Base-by-base conservation (phyloP, 2,113 vertebrate species). In the Sterrhoptilus dennistouni region DNA sequence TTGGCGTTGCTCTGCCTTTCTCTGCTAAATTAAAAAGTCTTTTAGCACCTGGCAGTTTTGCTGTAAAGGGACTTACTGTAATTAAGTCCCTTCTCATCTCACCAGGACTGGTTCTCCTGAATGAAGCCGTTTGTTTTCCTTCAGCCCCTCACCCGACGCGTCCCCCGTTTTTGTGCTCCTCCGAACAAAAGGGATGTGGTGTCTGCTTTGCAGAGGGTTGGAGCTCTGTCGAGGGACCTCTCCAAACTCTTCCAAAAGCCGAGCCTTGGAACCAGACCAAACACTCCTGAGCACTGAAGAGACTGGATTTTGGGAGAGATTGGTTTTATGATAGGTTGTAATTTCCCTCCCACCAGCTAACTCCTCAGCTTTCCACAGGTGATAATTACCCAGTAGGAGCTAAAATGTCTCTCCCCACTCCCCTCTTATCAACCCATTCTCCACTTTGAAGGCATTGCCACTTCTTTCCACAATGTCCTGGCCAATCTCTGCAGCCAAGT, bases 21-120 rank as follows among this genome's bases (percentile, higher is more conserved):
- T 86, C 85, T 90, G 80, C 44, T 87, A 82, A 93, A 96, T 95
- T 94, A 95, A 93, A 96, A 81, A 93, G 44, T 93, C 85, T 90
- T 92, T 92, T 87, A 94, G 80, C 90, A 97, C 90, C 96, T 94
- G 93, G 93, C 90, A 72, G 90, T 82, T 95, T 38, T 87, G 69
- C 83, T 87, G 82, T 31, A 71, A 81, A 93, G 50, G 61, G 80
- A 82, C 80, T 94, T 82, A 49, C 4, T 81, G 88, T 94, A 94
- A 96, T 96, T 86, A 92, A 96, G 93, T 78, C 92, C 47, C 69
- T 92, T 90, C 76, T 90, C 88, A 42, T 90, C 85, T 96, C 78
- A 8, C 42, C 63, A 47, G 20, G 50, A 21, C 71, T 14, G 52
- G 42, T 77, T 92, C 61, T 90, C 72, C 69, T 17, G 14, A 63